Conservation (phyloP, 2,113 vertebrate species). For the Porphyrio hochstetteri region DNA sequence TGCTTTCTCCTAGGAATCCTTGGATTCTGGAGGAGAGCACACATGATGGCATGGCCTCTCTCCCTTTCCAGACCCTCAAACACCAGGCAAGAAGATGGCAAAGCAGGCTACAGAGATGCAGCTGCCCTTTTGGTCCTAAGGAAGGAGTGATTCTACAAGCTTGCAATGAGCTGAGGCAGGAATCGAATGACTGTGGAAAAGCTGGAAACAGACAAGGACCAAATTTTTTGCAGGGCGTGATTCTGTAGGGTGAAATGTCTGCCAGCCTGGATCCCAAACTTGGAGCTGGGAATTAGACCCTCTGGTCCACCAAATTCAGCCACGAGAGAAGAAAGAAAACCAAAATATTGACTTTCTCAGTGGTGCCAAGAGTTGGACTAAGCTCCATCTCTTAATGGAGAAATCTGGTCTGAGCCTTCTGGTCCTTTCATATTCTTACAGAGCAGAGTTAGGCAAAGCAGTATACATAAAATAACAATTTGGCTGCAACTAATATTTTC, state of each 20-base stretch:
- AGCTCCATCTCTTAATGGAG: background rate
- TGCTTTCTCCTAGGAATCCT: background rate
- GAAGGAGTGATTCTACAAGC: background rate
- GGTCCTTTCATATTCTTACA: background rate
- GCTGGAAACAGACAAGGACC: background rate
- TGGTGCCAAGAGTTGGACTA: background rate
- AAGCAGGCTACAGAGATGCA: background rate
- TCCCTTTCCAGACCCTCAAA: background rate
- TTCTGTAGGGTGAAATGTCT: background rate
- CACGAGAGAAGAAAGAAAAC: background rate
- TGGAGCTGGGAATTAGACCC: background rate
- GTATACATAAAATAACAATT: background rate
- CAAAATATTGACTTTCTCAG: conserved; percentile 3
- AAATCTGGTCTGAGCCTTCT: background rate
- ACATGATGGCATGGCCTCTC: accelerated
- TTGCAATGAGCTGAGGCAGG: background rate
- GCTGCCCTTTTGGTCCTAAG: background rate
- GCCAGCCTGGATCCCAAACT: background rate
- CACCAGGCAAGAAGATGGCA: background rate
- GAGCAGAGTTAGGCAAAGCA: background rate
- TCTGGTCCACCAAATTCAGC: background rate
- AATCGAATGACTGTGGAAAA: background rate
- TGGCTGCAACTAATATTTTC: background rate
- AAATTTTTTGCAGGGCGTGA: background rate
- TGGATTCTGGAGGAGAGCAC: background rate